Evolutionary conservation across 2,888 invertebrate genomes (phyloP).

Genomic region (Caenorhabditis zanzibari): DNA sequence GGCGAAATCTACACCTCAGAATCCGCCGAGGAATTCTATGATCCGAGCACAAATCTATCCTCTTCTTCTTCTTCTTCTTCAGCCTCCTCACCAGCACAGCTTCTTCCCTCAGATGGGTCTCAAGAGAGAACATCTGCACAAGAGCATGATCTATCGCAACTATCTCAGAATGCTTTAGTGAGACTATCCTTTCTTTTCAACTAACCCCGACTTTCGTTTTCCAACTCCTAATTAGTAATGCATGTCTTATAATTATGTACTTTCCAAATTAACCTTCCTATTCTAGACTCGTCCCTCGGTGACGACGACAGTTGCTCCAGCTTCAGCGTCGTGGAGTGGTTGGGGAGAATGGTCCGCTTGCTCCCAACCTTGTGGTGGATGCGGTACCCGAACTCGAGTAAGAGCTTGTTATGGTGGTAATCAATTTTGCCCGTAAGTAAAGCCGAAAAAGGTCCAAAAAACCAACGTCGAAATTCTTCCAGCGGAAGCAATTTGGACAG

Average conservation of each 20-base stretch:
- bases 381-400: slow-evolving; percentile 71
- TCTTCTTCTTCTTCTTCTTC: slow-evolving; percentile 48
- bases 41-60: slow-evolving; percentile 54
- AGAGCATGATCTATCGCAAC: slow-evolving; percentile 65
- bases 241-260: not conserved
- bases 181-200: slow-evolving; percentile 50
- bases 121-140: slow-evolving; percentile 23
- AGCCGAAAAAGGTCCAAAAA: not conserved
- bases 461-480: slow-evolving; percentile 20
- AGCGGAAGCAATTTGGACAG: slow-evolving; percentile 74
- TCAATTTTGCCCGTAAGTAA: slow-evolving; percentile 74
- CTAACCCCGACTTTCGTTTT: slow-evolving; percentile 21
- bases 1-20: slow-evolving; percentile 55
- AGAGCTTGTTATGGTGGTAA: slow-evolving; percentile 80
- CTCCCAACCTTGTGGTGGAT: slow-evolving; percentile 76
- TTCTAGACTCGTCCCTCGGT: slow-evolving; percentile 54
- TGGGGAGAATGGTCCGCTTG: slow-evolving; percentile 77
- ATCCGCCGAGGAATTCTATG: slow-evolving; percentile 45
- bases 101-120: slow-evolving; percentile 41
- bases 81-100: slow-evolving; percentile 34
- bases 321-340: slow-evolving; percentile 62
- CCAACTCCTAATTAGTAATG: slow-evolving; percentile 20
- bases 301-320: slow-evolving; percentile 55
- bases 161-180: slow-evolving; percentile 57
- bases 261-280: not conserved